Evolutionary conservation across 2,888 invertebrate species (phyloP).

Genomic region (Drosophila colorata): DNA sequence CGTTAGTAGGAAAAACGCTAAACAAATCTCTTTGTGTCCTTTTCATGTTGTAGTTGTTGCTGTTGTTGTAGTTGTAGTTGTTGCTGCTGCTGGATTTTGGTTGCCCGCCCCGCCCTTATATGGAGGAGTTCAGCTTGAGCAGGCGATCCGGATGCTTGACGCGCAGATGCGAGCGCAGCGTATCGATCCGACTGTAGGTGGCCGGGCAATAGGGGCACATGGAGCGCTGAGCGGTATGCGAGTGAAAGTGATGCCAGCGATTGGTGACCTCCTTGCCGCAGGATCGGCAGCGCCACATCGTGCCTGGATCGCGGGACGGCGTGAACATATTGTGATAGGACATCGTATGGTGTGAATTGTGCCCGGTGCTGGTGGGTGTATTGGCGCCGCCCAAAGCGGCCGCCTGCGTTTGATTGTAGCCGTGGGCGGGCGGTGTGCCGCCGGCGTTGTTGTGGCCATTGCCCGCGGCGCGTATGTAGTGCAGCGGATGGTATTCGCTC

Average conservation of each 20-base stretch:
- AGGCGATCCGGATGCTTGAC: slow-evolving; percentile 88
- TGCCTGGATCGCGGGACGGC: slow-evolving; percentile 89
- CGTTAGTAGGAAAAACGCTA: slow-evolving; percentile 59
- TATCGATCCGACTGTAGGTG: slow-evolving; percentile 95
- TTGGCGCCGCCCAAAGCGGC: slow-evolving; percentile 43
- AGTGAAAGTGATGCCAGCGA: slow-evolving; percentile 95
- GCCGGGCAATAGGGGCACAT: slow-evolving; percentile 94
- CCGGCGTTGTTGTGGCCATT: slow-evolving; percentile 67
- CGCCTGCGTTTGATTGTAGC: slow-evolving; percentile 75
- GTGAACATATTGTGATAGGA: slow-evolving; percentile 95
- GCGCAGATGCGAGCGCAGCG: slow-evolving; percentile 92
- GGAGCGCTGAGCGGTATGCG: slow-evolving; percentile 92
- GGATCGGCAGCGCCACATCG: slow-evolving; percentile 92
- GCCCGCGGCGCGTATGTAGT: slow-evolving; percentile 79
- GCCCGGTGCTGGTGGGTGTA: slow-evolving; percentile 64
- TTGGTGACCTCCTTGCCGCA: slow-evolving; percentile 95
- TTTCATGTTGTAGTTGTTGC: slow-evolving; percentile 1
- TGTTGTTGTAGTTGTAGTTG: not conserved
- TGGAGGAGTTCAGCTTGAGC: slow-evolving; percentile 84
- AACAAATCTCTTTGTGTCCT: slow-evolving; percentile 30
- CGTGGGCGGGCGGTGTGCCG: slow-evolving; percentile 67
- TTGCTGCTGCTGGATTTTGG: slow-evolving; percentile 15
- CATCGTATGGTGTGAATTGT: slow-evolving; percentile 86
- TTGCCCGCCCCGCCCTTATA: slow-evolving; percentile 70
- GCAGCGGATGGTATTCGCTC: slow-evolving; percentile 82